Evolutionary conservation across 2,113 vertebrate species (phyloP).

Genomic region (Prietella phreatophila): DNA sequence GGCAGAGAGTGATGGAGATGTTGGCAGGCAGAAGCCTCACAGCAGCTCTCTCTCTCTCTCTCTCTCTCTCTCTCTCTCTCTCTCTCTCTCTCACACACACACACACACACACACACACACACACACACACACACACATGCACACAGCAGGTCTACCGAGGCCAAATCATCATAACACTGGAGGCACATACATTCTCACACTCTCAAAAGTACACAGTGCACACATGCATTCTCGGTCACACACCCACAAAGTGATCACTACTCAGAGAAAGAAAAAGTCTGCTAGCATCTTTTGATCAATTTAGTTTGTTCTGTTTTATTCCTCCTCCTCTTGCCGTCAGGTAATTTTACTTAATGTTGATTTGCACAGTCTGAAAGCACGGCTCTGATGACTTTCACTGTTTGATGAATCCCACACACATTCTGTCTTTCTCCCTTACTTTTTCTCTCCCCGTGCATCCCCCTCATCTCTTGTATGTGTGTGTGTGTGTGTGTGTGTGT

Average conservation of each 20-base stretch:
- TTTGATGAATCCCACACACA: constrained; percentile 53
- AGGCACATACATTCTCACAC: constrained; percentile 2
- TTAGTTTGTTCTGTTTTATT: constrained; percentile 59
- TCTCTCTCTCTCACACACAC: too few species aligned
- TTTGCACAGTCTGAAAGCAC: constrained; percentile 60
- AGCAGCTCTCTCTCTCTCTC: not conserved
- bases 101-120: not conserved
- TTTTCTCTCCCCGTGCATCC: not conserved
- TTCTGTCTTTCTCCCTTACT: constrained; percentile 13
- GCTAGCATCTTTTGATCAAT: constrained; percentile 60
- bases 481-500: not conserved
- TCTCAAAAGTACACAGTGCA: not conserved
- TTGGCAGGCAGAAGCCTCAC: constrained; percentile 29
- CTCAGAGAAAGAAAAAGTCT: constrained; percentile 59
- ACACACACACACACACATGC: not conserved
- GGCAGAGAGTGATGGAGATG: constrained; percentile 58
- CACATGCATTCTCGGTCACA: not conserved
- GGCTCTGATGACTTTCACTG: constrained; percentile 59
- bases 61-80: not conserved
- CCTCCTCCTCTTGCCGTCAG: constrained; percentile 52
- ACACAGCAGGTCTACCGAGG: not conserved
- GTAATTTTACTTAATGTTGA: constrained; percentile 67
- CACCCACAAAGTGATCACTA: constrained; percentile 18
- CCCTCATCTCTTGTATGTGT: not conserved
- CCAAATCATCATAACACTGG: not conserved